phyloP scores from a whole-genome alignment of 2,797 vertebrate genomes.

The Eupleurogrammus muticus region DNA sequence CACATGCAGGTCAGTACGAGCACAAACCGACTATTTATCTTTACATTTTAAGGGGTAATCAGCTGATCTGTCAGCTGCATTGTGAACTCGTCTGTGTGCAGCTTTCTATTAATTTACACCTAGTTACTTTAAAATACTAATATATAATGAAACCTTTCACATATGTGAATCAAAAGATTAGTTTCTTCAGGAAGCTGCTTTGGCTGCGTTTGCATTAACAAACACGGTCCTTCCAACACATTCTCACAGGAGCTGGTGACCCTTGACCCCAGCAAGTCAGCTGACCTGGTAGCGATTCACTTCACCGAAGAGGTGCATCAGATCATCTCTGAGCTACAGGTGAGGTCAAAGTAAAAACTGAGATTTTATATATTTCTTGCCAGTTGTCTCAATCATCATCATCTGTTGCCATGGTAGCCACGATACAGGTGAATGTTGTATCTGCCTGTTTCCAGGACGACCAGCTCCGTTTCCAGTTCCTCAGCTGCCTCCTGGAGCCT shows the following conservation, averaged over 20 bases:
- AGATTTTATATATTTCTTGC: background rate
- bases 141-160: too few relatives aligned
- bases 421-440: background rate
- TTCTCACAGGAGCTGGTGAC: conserved; percentile 88
- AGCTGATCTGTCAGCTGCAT: too few relatives aligned
- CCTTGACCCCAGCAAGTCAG: conserved; percentile 90
- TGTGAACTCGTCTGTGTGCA: too few relatives aligned
- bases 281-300: conserved; percentile 90
- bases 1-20: conserved; percentile 86
- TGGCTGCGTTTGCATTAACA: background rate
- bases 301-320: conserved; percentile 86
- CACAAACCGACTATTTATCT: too few relatives aligned
- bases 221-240: background rate
- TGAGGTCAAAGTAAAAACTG: conserved; percentile 53
- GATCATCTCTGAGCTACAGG: conserved; percentile 90
- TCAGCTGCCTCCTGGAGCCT: conserved; percentile 67
- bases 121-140: too few relatives aligned
- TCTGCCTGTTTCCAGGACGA: conserved; percentile 59
- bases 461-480: conserved; percentile 66
- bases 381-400: too few relatives aligned
- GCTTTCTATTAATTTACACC: too few relatives aligned
- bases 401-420: background rate
- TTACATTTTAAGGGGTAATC: too few relatives aligned
- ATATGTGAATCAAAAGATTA: too few relatives aligned
- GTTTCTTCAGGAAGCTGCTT: too few relatives aligned